Conservation (phyloP, 2,888 invertebrate genomes). For the Eledona agricola region DNA sequence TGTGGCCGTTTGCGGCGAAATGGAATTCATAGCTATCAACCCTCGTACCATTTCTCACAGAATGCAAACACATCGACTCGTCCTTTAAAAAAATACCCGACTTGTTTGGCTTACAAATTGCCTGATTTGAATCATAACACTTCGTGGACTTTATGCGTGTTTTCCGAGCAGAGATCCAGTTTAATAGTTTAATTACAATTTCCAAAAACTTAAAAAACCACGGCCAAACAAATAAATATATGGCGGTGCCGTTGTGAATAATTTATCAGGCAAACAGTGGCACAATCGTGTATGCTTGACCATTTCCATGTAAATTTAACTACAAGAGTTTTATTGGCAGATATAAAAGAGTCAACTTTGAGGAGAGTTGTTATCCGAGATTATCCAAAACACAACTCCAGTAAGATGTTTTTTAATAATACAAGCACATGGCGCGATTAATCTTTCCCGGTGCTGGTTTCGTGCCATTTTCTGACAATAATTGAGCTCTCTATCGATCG, state of each 20-base stretch:
- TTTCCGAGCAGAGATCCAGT: no score
- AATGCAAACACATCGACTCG: slow-evolving; percentile 30
- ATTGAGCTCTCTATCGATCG: slow-evolving; percentile 7
- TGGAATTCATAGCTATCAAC: slow-evolving; percentile 13
- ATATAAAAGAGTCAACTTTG: slow-evolving; percentile 22
- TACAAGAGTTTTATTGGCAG: slow-evolving; percentile 31
- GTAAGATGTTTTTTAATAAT: no score
- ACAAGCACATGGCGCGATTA: slow-evolving; percentile 5
- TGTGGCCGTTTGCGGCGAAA: slow-evolving; percentile 16
- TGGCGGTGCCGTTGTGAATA: slow-evolving; percentile 23
- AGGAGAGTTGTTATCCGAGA: slow-evolving; percentile 7
- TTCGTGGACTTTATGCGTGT: no score
- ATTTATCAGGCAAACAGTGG: slow-evolving; percentile 30
- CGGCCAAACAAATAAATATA: no score
- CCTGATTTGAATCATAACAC: slow-evolving; percentile 52
- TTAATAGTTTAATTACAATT: no score
- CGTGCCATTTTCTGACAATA: no score
- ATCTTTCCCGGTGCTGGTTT: no score
- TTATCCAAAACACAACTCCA: slow-evolving; percentile 22
- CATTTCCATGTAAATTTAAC: slow-evolving; percentile 40
- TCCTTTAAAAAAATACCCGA: slow-evolving; percentile 42
- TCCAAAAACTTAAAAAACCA: no score
- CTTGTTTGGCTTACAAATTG: slow-evolving; percentile 53
- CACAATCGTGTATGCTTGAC: slow-evolving; percentile 35
- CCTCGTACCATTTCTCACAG: no score